Evolutionary conservation across 35 echinoderm and acorn worm species (phyloP).

Genomic region (Heliocidaris erythrogramma): DNA sequence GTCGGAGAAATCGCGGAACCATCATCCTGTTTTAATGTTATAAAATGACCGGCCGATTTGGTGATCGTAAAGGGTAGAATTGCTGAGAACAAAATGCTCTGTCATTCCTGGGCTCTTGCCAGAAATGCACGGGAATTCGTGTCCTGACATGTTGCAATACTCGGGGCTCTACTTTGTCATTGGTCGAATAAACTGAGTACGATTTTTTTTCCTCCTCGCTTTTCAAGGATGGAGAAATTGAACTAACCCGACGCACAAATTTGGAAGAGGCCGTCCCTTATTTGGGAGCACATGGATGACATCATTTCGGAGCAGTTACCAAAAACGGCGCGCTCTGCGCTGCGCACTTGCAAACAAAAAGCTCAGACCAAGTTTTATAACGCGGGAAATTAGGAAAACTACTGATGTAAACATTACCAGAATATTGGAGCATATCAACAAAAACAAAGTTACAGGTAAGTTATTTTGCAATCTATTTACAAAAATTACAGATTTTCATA

Average conservation of each 20-base stretch:
- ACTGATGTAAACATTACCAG: constrained; percentile 37
- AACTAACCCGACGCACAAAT: constrained; percentile 29
- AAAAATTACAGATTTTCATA: background rate
- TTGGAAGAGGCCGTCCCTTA: background rate
- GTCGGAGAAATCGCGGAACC: background rate
- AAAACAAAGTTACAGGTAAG: background rate
- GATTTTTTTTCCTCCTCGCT: background rate
- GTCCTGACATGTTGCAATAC: constrained; percentile 53
- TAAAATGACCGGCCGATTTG: constrained; percentile 35
- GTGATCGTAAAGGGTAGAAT: constrained; percentile 1
- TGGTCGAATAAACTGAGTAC: constrained; percentile 34
- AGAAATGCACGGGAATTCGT: constrained; percentile 46
- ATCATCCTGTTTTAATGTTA: background rate
- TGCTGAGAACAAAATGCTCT: constrained; percentile 32
- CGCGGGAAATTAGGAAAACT: constrained; percentile 41
- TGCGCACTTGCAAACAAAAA: constrained; percentile 47
- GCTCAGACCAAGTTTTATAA: constrained; percentile 12
- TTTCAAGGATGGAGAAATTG: background rate
- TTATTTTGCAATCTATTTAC: background rate
- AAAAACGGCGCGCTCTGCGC: constrained; percentile 41
- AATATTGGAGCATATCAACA: constrained; percentile 16
- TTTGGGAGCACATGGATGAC: constrained; percentile 15
- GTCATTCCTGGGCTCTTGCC: constrained; percentile 48
- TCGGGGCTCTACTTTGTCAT: constrained; percentile 28
- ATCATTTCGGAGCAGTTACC: constrained; percentile 32